Evolutionary conservation across 2,888 invertebrate genomes (phyloP), one percentile per base, ranked within the genome.

Genomic region (Toxonevra muliebris): DNA sequence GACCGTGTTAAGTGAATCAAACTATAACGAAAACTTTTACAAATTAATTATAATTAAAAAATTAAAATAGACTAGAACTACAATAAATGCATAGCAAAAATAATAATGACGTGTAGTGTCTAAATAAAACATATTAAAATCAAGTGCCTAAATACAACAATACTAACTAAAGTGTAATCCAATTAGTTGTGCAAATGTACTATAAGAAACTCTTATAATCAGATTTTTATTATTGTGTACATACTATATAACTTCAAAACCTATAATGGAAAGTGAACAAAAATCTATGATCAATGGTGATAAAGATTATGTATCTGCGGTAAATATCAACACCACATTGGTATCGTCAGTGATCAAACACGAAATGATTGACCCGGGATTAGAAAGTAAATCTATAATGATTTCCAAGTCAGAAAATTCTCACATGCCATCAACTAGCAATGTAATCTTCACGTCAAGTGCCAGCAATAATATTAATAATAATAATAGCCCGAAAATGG

Each of bases 401-500:
- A 65, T 62, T 61, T 64, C 55, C 58, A 66, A 68, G 52, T 71
- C 67, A 68, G 58, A 67, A 66, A 73, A 71, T 72, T 72, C 71
- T 60, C 71, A 74, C 73, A 72, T 72, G 72, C 71, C 74, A 71
- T 54, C 62, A 64, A 61, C 66, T 64, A 61, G 57, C 42, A 65
- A 65, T 53, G 63, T 68, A 60, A 61, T 43, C 40, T 64, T 66
- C 30, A 30, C 30, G 2, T 30, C 68, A 63, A 63, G 57, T 53
- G 52, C 48, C 30, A 43, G 45, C 12, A 64, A 53, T 61, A 67
- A 17, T 42, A 71, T 64, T 61, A 54, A 69, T 50, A 52, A 55
- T 55, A 72, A 73, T 68, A 77, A 76, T 71, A 82, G 80, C 69
- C 80, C 84, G 58, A 86, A 86, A 77, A 92, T 93, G 87, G 94